Base-by-base conservation (phyloP, 2,797 vertebrate genomes). In the Carduelis carduelis region DNA sequence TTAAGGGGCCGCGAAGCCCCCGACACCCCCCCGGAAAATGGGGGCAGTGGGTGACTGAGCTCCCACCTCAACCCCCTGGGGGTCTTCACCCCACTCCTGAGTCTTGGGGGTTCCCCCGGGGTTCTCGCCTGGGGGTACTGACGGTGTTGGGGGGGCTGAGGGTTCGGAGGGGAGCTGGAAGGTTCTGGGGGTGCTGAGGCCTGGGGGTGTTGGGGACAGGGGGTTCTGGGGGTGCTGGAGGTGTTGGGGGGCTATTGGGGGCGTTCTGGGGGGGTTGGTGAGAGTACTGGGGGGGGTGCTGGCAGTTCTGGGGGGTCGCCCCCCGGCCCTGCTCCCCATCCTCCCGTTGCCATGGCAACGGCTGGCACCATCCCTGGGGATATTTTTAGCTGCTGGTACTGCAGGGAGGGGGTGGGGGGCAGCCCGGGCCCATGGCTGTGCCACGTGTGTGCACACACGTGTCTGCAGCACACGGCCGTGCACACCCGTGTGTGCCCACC, bases 301-400 rank as follows among this genome's bases (percentile, higher is more conserved):
- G 78, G 14, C 14, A 6, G 24, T 46, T 41, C 30, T 37, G 66
- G 74, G 79, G 88, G 60, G 63, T 22, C 50, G n/a, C 34, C 35
- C 83, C 37, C 23, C 28, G 0, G 23, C 26, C 60, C 50, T 0
- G 18, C 63, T 86, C 94, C 89, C 75, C 92, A 92, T 90, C 84
- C 77, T 90, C 46, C 64, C 3, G 90, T 95, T 93, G 88, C 88
- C 88, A 32, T 69, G 85, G 95, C 5, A 10, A 94, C 23, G 56
- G 59, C 60, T 53, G 72, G 77, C 79, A 61, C 91, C 91, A 66
- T 80, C 81, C 78, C 11, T 8, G 82, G 86, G 91, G 74, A 59
- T 89, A 95, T 95, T 92, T 95, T 92, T 93, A 89, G 89, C 74
- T 27, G 78, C 86, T 72, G 89, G 78, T 80, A 11, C 89, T 53